A percentile compares a stretch with the other conserved stretches of the same genome.
These are phyloP conservation scores for Dendrocincla fuliginosa DNA, from an alignment of 2,797 vertebrate genomes.

Conservation along the genomic window DNA sequence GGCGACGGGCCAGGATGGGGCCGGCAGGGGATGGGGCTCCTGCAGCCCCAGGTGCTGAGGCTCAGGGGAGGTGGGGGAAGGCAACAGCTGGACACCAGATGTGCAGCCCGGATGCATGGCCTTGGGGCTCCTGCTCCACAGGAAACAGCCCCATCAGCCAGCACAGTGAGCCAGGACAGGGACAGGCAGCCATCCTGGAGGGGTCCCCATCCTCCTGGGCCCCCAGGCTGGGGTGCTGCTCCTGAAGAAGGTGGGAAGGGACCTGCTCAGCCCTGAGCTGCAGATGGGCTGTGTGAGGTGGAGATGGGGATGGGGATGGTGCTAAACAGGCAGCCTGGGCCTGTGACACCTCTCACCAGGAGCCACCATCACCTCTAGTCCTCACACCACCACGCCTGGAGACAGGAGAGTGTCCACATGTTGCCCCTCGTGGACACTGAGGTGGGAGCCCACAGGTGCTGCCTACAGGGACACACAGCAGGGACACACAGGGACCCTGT, in stretches of 20 bases:
- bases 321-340: neutral
- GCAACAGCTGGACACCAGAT: slow-evolving; percentile 40
- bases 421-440: accelerated
- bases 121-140: neutral
- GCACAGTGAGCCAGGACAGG: accelerated
- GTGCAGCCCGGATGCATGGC: neutral
- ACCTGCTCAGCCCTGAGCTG: neutral
- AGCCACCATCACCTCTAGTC: neutral
- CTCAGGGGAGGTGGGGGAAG: neutral
- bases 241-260: neutral
- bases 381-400: accelerated
- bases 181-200: neutral
- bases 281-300: neutral
- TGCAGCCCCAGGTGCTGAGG: neutral
- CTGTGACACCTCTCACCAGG: neutral
- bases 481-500: neutral
- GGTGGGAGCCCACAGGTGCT: neutral
- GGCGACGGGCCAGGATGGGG: neutral
- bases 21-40: neutral
- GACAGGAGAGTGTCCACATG: accelerated
- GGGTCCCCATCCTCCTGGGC: neutral
- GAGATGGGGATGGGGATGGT: accelerated
- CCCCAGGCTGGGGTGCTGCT: neutral
- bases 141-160: neutral
- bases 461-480: neutral